phyloP scores from a whole-genome alignment of 2,888 invertebrate genomes.

The Volucella inanis region DNA sequence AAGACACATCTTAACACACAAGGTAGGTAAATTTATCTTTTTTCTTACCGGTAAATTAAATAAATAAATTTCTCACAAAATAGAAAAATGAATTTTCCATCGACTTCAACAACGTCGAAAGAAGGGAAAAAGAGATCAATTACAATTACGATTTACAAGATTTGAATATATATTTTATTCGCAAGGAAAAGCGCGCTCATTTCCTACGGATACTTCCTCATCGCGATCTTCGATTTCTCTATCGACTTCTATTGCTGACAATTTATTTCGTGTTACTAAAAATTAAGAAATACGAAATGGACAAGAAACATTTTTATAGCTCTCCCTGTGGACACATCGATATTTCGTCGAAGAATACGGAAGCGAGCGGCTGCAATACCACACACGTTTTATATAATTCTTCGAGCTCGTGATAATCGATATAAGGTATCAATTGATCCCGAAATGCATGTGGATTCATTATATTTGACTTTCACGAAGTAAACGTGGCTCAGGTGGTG shows the following conservation, averaged over 20 bases:
- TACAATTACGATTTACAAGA: background rate
- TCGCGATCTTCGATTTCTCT: background rate
- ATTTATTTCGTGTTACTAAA: conserved; percentile 27
- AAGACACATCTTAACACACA: too few species aligned
- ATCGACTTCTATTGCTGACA: conserved; percentile 5
- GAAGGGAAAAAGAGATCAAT: too few species aligned
- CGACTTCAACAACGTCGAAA: too few species aligned
- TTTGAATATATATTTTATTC: conserved; percentile 14
- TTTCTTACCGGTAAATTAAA: too few species aligned
- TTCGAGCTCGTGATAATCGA: conserved; percentile 32
- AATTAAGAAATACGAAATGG: conserved; percentile 25
- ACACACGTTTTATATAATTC: conserved; percentile 26
- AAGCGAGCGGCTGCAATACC: conserved; percentile 26
- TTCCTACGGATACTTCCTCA: conserved; percentile 10
- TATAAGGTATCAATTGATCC: conserved; percentile 31
- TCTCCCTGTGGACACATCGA: conserved; percentile 24
- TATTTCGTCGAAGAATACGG: conserved; percentile 29
- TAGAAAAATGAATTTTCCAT: too few species aligned
- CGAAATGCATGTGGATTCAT: too few species aligned
- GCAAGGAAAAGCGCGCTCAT: conserved; percentile 6
- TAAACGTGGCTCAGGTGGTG: conserved; percentile 35
- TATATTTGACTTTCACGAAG: conserved; percentile 24
- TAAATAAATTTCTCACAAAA: too few species aligned
- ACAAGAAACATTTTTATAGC: conserved; percentile 26
- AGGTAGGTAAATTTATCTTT: too few species aligned